Evolutionary conservation across 1,140 invertebrate genomes (phyloP), one percentile per base, ranked within the genome.

Genomic region (Bombus sibiricus): DNA sequence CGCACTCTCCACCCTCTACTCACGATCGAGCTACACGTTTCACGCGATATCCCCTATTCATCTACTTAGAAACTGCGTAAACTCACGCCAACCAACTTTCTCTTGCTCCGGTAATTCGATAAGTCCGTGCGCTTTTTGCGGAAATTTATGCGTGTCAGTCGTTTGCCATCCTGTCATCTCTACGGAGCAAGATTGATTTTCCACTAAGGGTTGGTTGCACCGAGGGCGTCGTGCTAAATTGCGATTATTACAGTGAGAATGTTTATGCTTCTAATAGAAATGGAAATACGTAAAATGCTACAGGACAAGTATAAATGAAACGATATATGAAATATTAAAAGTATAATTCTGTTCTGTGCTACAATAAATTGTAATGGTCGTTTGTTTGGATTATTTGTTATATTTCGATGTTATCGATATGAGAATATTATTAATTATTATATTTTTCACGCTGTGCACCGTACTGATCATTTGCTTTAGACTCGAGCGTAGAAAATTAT

Each of bases 1-100:
- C 94, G 90, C 94, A 95, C 93, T 93, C 93, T 93, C 89, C 91
- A 89, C 91, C 91, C 91, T 91, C 89, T 77, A 83, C 90, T n/a
- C 80, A 82, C 75, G 81, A 90, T 85, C 82, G 64, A 66, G 90
- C 57, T 86, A 85, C 83, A 83, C 82, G 85, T 85, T 89, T 80
- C 84, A 74, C 83, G 64, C 43, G 83, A 68, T 86, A 89, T 87
- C 76, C 85, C 89, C 81, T 80, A 85, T 90, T 86, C 85, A 81
- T 85, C 83, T 90, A 87, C 90, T 90, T 82, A 88, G 85, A 86
- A 86, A 83, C 78, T 86, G 85, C 81, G 88, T 89, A 87, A 83
- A 90, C 89, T 89, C 89, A 43, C 69, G n/a, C n/a, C 32, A 15
- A 9, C 39, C 85, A 83, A 76, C 81, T 75, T 83, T 81, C 57